Base-by-base conservation (phyloP, 2,888 invertebrate genomes). In the Rhopalosiphum nymphaeae region DNA sequence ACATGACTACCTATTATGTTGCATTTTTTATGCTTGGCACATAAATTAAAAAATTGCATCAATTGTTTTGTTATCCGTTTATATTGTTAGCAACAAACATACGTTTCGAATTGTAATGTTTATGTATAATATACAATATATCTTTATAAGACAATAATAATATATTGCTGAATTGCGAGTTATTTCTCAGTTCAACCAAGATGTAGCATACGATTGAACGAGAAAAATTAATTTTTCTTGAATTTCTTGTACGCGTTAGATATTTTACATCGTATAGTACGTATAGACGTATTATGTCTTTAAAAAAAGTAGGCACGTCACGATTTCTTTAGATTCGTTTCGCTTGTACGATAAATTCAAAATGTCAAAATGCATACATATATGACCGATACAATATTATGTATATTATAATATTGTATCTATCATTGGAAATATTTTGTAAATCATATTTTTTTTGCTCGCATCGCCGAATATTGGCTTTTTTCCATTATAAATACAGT, bases 321-420 rank as follows among this genome's bases (percentile, higher is more conserved):
- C 92, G 87, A 57, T 92, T 87, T 67, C 29, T 42, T 67, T 42
- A 46, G 21, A 67, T 91, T 84, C 46, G 57, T 86, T 91, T 91
- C n/a, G 57, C 86, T 91, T 86, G n/a, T 49, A 92, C 86, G 26
- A 92, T 87, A 61, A 92, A 92, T 87, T 86, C 86, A 61, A 92
- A 92, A 87, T 92, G 92, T 92, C 92, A 92, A 92, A 92, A 92
- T 36, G 16, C 29, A 84, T 84, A 61, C 44, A 44, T 21, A 44
- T 56, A 88, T 16, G 49, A 21, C 21, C 3, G 57, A 57, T 21
- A 13, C 86, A 26, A 44, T 85, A 85, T 85, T 44, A 85, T 85
- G 5, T 46, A 86, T 86, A 44, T 86, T 46, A 16, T 44, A 16
- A 44, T 85, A 85, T n/a, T 67, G 13, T 67, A n/a, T 78, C 36